Conservation (phyloP, 2,888 invertebrate species). For the Pachymerium ferrugineum region DNA sequence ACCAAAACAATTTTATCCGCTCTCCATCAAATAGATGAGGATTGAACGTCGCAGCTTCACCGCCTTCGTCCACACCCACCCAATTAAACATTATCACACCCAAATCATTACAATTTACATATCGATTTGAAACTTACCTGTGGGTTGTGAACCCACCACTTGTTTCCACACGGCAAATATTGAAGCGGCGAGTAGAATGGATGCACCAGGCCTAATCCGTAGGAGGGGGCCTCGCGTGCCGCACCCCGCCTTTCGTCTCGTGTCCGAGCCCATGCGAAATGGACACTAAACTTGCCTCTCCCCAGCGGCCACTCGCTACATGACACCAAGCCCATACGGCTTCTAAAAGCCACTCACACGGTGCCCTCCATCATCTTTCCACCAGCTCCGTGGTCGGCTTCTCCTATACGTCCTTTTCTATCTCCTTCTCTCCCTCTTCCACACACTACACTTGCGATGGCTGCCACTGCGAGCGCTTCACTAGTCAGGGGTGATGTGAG, state of each 20-base stretch:
- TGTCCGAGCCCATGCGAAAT: slow-evolving; percentile 8
- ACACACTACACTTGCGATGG: too few relatives aligned
- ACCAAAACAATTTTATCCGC: too few relatives aligned
- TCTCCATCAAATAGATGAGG: background rate
- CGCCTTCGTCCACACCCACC: background rate
- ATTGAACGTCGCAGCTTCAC: background rate
- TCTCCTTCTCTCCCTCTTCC: too few relatives aligned
- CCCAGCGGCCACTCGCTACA: background rate
- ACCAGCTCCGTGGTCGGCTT: background rate
- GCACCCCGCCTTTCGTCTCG: background rate
- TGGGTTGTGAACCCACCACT: background rate
- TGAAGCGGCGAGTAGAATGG: slow-evolving; percentile 1
- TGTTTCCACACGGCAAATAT: background rate
- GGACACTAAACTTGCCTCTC: background rate
- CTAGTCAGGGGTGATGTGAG: background rate
- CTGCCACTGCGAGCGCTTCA: slow-evolving; percentile 7
- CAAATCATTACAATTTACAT: background rate
- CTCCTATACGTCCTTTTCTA: too few relatives aligned
- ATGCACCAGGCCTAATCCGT: background rate
- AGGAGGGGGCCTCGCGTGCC: background rate
- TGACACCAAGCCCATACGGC: slow-evolving; percentile 3
- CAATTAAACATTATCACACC: background rate
- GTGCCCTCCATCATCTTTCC: background rate
- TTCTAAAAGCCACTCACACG: background rate
- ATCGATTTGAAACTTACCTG: background rate